phyloP scores from a whole-genome alignment of 2,113 vertebrate species.

The Campylorhamphus procurvoides region DNA sequence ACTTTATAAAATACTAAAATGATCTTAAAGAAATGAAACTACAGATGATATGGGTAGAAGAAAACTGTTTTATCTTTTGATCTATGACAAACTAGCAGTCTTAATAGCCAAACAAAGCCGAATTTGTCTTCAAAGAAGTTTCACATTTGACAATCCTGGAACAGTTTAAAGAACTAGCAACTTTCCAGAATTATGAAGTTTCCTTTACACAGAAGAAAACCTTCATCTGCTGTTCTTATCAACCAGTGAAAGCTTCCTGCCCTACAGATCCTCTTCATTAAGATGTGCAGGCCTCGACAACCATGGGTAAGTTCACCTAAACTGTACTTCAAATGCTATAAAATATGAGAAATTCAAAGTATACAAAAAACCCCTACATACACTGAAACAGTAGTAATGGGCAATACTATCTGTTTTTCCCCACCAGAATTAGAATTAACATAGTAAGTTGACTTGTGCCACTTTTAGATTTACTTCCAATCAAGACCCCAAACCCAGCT shows the following conservation, averaged over 20 bases:
- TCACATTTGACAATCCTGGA: neutral
- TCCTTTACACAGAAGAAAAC: neutral
- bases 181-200: neutral
- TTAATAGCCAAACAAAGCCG: neutral
- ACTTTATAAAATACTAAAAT: neutral
- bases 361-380: neutral
- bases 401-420: accelerated
- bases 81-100: neutral
- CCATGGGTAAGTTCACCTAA: neutral
- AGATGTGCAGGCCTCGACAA: neutral
- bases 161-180: neutral
- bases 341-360: neutral
- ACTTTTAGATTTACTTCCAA: neutral
- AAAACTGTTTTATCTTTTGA: neutral
- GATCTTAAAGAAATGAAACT: neutral
- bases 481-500: neutral
- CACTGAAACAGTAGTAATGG: neutral
- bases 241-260: neutral
- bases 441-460: neutral
- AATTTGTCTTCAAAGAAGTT: neutral
- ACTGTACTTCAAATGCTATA: neutral
- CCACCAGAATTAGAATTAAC: neutral
- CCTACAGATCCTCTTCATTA: neutral
- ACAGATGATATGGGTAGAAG: neutral
- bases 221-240: neutral